Percentiles rank a stretch among this genome's conserved stretches.
These are phyloP conservation scores for Entosphenus tridentatus DNA, from an alignment of 2,113 vertebrate species.

Conservation along the genomic window DNA sequence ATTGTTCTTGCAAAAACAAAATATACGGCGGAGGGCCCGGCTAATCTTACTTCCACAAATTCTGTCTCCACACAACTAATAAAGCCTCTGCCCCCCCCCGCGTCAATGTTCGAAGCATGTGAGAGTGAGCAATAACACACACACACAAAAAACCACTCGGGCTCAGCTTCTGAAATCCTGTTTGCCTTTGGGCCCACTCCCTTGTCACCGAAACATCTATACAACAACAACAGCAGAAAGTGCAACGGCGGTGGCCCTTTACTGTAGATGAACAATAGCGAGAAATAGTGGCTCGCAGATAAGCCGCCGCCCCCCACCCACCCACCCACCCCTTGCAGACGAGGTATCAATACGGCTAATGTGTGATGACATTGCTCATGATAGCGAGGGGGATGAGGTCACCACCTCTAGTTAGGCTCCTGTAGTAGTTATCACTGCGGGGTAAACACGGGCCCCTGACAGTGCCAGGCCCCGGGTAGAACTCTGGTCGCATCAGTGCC, in stretches of 20 bases:
- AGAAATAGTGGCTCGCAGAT: constrained; percentile 3
- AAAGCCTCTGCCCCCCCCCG: too few relatives aligned
- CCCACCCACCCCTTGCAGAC: not conserved
- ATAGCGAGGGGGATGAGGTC: not conserved
- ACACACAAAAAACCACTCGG: too few relatives aligned
- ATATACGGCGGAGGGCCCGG: too few relatives aligned
- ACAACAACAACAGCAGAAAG: not conserved
- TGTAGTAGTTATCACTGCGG: not conserved
- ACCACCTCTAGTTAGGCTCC: not conserved
- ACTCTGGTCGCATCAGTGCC: not conserved
- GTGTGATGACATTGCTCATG: not conserved
- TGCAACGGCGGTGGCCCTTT: not conserved
- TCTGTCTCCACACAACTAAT: too few relatives aligned
- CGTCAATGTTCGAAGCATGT: too few relatives aligned
- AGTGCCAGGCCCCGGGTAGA: not conserved
- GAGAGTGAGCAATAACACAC: too few relatives aligned
- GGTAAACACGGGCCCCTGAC: not conserved
- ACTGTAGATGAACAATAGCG: constrained; percentile 1
- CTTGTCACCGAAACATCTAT: not conserved
- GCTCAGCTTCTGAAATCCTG: not conserved
- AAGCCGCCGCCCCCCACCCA: not conserved
- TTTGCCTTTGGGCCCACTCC: not conserved
- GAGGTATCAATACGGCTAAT: not conserved
- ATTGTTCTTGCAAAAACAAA: too few relatives aligned
- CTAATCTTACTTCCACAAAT: too few relatives aligned